phyloP scores from a whole-genome alignment of 2,888 invertebrate genomes.

The Sclerodermus sp. region DNA sequence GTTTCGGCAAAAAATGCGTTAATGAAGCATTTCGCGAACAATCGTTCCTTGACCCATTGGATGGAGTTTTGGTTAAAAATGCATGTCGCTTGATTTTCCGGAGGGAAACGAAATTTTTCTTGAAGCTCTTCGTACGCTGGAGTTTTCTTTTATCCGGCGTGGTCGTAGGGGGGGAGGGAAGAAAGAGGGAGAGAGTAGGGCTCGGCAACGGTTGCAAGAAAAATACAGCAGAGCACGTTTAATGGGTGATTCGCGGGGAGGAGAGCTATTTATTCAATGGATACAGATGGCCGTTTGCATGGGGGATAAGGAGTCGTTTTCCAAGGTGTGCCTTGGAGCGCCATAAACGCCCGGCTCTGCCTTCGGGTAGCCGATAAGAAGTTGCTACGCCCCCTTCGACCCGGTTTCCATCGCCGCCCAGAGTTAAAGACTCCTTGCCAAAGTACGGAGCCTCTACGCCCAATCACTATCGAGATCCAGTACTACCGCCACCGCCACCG shows the following conservation, averaged over 20 bases:
- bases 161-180: too few relatives aligned
- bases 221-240: slow-evolving; percentile 7
- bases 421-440: slow-evolving; percentile 3
- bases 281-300: slow-evolving; percentile 24
- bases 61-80: too few relatives aligned
- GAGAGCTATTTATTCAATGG: slow-evolving; percentile 28
- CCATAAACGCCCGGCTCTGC: slow-evolving; percentile 23
- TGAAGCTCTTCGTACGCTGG: too few relatives aligned
- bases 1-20: too few relatives aligned
- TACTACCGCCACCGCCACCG: not conserved
- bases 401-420: slow-evolving; percentile 13
- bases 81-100: too few relatives aligned
- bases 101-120: too few relatives aligned
- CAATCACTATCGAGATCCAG: not conserved
- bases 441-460: slow-evolving; percentile 10
- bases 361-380: slow-evolving; percentile 30
- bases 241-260: slow-evolving; percentile 22
- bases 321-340: slow-evolving; percentile 21
- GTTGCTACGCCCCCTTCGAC: slow-evolving; percentile 8
- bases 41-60: too few relatives aligned
- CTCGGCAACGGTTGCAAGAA: too few relatives aligned
- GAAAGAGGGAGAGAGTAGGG: too few relatives aligned
- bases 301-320: slow-evolving; percentile 25
- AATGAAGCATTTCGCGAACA: too few relatives aligned
- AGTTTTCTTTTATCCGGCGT: too few relatives aligned